These are phyloP conservation scores for Cranoglanis bouderius DNA, from an alignment of 2,113 vertebrate species.

Conservation along the genomic window DNA sequence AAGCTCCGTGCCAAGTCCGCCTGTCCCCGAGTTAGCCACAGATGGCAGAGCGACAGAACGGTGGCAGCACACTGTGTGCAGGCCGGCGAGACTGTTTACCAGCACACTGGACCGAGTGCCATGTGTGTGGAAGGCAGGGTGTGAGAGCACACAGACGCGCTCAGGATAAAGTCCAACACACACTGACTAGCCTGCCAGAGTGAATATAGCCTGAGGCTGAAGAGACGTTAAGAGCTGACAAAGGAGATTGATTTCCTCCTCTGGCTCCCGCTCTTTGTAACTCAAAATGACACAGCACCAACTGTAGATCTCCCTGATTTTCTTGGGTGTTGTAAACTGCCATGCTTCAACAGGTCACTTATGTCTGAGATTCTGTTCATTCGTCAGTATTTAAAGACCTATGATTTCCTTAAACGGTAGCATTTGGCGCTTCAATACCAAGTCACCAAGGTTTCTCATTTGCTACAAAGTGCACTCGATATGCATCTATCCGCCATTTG, in stretches of 20 bases:
- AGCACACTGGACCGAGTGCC: constrained; percentile 40
- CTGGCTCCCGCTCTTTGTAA: constrained; percentile 24
- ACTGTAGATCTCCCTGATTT: constrained; percentile 11
- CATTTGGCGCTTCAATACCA: background rate
- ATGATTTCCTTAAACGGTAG: background rate
- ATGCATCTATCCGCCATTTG: constrained; percentile 21
- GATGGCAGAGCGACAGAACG: constrained; percentile 24
- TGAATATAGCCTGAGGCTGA: constrained; percentile 26
- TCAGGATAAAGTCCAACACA: constrained; percentile 34
- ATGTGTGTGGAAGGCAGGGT: constrained; percentile 33
- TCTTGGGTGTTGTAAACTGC: background rate
- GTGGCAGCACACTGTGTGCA: constrained; percentile 46
- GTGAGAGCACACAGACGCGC: constrained; percentile 40
- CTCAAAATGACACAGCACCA: constrained; percentile 15
- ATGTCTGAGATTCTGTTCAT: background rate
- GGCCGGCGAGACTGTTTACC: constrained; percentile 50
- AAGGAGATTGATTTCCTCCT: constrained; percentile 48
- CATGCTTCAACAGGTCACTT: background rate
- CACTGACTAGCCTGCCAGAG: constrained; percentile 42
- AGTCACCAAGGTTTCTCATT: background rate
- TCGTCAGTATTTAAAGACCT: background rate
- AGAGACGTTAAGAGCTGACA: constrained; percentile 38
- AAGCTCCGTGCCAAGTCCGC: constrained; percentile 28
- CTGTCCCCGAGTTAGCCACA: constrained; percentile 40
- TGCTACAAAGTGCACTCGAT: background rate